phyloP scores from a whole-genome alignment of 2,113 vertebrate genomes.

The Spizaetus ornatus region DNA sequence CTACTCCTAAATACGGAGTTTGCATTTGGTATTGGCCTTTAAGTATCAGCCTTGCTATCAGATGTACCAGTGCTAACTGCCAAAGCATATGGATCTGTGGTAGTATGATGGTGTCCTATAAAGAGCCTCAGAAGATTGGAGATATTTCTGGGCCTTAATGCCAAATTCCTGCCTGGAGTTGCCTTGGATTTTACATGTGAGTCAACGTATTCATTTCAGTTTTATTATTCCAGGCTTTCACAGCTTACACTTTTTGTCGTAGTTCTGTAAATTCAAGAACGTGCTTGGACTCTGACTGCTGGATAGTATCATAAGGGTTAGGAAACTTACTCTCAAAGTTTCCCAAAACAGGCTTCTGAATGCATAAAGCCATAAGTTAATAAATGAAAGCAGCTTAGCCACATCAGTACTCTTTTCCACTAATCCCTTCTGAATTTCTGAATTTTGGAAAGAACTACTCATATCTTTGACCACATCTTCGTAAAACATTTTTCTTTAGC shows the following conservation, averaged over 20 bases:
- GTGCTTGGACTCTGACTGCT: not conserved
- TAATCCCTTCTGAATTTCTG: not conserved
- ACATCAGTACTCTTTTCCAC: not conserved
- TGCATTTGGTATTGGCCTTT: not conserved
- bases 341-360: not conserved
- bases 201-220: not conserved
- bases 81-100: not conserved
- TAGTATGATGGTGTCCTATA: not conserved
- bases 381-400: not conserved
- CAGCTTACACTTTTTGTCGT: not conserved
- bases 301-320: not conserved
- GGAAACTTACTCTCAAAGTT: not conserved
- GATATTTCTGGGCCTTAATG: not conserved
- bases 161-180: not conserved
- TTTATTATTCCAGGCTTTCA: not conserved
- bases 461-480: not conserved
- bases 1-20: not conserved
- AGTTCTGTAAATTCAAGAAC: not conserved
- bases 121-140: not conserved
- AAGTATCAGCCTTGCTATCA: not conserved
- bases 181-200: not conserved
- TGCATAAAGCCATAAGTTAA: not conserved
- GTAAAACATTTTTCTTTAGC: not conserved
- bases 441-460: not conserved
- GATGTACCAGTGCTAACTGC: not conserved